Conservation (phyloP, 2,113 vertebrate species). For the Suricata suricatta region DNA sequence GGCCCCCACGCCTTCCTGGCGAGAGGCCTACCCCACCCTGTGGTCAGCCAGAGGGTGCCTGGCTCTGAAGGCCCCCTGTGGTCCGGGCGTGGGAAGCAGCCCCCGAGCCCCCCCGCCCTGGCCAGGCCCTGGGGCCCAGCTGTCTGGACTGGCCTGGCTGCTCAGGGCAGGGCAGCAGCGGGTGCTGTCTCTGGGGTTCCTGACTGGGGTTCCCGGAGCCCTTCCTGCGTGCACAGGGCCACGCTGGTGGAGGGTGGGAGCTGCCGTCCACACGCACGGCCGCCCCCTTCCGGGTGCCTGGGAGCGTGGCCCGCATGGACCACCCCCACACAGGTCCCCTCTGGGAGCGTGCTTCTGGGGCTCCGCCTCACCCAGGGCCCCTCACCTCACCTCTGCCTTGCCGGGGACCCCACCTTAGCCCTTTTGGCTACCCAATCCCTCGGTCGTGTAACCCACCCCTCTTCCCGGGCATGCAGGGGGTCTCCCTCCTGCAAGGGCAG, state of each 20-base stretch:
- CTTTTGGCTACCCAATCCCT: accelerated
- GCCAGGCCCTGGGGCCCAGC: background rate
- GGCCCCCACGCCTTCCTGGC: background rate
- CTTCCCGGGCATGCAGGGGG: accelerated
- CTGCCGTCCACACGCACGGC: accelerated
- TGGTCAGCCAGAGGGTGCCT: no score
- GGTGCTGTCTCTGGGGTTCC: no score
- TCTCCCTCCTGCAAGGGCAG: background rate
- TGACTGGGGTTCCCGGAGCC: background rate
- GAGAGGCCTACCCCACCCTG: background rate
- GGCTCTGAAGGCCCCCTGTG: background rate
- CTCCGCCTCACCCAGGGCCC: background rate
- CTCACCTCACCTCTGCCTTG: background rate
- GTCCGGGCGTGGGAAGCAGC: background rate
- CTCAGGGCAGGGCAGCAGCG: no score
- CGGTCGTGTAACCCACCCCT: accelerated
- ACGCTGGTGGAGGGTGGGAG: accelerated
- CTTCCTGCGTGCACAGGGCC: accelerated
- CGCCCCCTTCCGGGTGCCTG: no score
- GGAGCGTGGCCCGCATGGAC: background rate
- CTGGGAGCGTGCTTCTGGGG: background rate
- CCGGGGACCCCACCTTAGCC: background rate
- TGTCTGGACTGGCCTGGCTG: background rate
- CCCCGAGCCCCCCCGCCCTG: accelerated
- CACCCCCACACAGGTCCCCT: no score